Conservation (phyloP, 2,888 invertebrate genomes). For the Conomelus anceps region DNA sequence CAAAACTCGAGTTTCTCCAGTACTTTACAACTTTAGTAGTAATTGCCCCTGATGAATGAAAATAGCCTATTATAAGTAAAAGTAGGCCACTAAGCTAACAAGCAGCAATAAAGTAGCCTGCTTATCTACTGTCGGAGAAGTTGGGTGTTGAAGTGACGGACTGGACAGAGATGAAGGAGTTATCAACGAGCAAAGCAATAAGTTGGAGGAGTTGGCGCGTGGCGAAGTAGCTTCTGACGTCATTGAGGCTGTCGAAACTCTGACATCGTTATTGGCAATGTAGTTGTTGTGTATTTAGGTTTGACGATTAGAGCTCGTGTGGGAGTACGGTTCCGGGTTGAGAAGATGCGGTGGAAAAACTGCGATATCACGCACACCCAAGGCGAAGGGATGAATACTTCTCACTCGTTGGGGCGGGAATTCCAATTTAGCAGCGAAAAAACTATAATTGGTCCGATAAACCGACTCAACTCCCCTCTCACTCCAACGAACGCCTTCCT, state of each 20-base stretch:
- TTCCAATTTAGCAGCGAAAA: not conserved
- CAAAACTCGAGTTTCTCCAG: no score
- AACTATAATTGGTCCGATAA: conserved; percentile 9
- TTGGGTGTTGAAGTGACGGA: not conserved
- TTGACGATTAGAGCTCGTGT: not conserved
- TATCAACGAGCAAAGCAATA: not conserved
- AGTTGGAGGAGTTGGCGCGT: not conserved
- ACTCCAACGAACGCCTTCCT: not conserved
- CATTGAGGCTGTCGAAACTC: not conserved
- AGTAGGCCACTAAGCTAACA: not conserved
- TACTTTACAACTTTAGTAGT: no score
- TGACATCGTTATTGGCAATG: not conserved
- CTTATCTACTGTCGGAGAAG: no score
- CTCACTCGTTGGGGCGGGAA: not conserved
- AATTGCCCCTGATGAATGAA: no score
- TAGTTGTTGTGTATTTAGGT: not conserved
- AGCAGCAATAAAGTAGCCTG: not conserved
- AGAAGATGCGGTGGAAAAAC: not conserved
- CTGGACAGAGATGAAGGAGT: not conserved
- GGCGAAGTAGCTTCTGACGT: not conserved
- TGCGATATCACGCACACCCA: not conserved
- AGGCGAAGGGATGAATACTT: not conserved
- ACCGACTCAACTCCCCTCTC: not conserved
- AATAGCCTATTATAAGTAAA: no score
- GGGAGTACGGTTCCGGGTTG: not conserved